These are phyloP conservation scores for Dipodomys merriami DNA, from an alignment of 2,113 vertebrate species.

Conservation along the genomic window DNA sequence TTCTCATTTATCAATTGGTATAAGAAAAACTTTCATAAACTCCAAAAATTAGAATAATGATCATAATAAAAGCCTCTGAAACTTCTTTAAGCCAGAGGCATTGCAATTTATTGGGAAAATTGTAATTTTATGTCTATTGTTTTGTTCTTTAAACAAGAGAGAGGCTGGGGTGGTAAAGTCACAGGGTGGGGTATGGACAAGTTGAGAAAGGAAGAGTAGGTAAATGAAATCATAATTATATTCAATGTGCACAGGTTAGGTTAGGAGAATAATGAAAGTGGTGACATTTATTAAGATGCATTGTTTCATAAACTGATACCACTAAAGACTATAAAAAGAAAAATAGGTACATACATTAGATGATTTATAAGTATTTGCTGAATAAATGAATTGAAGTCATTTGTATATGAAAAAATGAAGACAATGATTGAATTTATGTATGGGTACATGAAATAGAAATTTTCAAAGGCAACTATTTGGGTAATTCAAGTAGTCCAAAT, in stretches of 20 bases:
- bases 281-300: no score
- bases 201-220: no score
- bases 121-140: not conserved
- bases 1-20: not conserved
- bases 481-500: not conserved
- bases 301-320: no score
- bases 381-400: no score
- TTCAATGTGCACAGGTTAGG: no score
- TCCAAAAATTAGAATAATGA: slow-evolving; percentile 51
- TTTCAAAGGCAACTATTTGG: not conserved
- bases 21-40: slow-evolving; percentile 17
- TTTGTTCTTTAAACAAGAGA: not conserved
- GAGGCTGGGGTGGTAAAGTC: no score
- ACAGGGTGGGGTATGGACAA: no score
- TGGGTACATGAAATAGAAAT: not conserved
- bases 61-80: not conserved
- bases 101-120: not conserved
- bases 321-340: no score
- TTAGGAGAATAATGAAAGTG: no score
- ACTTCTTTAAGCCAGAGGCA: not conserved
- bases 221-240: no score
- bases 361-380: no score
- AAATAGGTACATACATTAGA: no score
- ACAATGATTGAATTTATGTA: not conserved
- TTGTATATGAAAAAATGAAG: not conserved